Base-by-base conservation (phyloP, 2,113 vertebrate genomes). In the Ploceus nigricollis region DNA sequence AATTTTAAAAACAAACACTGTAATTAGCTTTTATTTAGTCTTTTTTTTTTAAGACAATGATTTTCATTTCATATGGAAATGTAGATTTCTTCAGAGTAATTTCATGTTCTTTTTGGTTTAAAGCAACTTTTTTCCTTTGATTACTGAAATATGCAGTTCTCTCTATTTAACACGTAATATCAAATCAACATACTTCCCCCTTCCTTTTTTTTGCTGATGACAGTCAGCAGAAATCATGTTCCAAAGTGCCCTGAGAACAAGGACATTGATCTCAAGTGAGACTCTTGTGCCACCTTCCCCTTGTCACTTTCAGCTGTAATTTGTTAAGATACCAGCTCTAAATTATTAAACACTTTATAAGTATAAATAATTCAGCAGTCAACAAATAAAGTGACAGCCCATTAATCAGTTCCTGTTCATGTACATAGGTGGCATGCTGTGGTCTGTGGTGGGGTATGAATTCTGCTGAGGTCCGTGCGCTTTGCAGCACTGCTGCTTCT, bases 281-380 rank as follows among this genome's bases (percentile, higher is more conserved):
- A 97, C 94, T 97, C 96, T 95, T 87, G 78, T 97, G 90, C 96
- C 96, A 97, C 97, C 96, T 97, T 98, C 97, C 91, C 92, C 97
- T 97, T 98, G 98, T 98, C 98, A 98, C 94, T 97, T 98, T 98
- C 92, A 93, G 96, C 96, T 94, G 96, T 99, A 98, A 98, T 99
- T 98, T 98, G 97, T 97, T 98, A 98, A 98, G 97, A 97, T 98
- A 97, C 98, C 97, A 96, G 96, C 96, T 97, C 96, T 99, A 98
- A 99, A 99, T 99, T 98, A 99, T 99, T 99, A 98, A 99, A 98
- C 84, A 82, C 97, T 98, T 97, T 98, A 98, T 98, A 98, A 98
- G 97, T 98, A 99, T 99, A 98, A 99, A 99, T 99, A 99, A 99
- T 99, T 98, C 98, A 99, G 98, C 97, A 98, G 98, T 99, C 98